These are phyloP conservation scores for Lasiurus borealis DNA, from an alignment of 2,113 vertebrate species.

Conservation along the genomic window DNA sequence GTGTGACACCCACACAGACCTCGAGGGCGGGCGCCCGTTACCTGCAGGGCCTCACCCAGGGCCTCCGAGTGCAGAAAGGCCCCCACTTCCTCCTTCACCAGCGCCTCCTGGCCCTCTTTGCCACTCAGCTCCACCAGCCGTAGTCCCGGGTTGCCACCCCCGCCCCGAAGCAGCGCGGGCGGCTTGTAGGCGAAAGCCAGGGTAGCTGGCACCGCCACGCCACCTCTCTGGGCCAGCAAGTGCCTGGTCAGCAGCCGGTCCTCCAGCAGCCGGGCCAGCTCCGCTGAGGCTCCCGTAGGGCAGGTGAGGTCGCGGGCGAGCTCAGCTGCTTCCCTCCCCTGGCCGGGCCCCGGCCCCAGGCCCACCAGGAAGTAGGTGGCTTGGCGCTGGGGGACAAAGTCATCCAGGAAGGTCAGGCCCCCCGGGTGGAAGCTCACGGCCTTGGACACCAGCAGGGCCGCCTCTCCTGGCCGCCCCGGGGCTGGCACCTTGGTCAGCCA, in stretches of 20 bases:
- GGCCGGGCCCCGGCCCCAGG: constrained; percentile 69
- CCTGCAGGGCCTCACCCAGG: constrained; percentile 85
- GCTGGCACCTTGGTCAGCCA: constrained; percentile 87
- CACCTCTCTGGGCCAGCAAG: constrained; percentile 81
- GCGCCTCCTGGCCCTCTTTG: constrained; percentile 83
- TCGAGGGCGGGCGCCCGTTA: constrained; percentile 54
- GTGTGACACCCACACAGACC: neutral
- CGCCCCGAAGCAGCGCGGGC: constrained; percentile 24
- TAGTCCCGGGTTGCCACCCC: constrained; percentile 40
- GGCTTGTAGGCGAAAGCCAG: constrained; percentile 86
- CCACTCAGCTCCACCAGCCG: constrained; percentile 84
- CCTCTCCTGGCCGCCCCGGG: constrained; percentile 66
- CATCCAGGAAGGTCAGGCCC: constrained; percentile 87
- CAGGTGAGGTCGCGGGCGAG: constrained; percentile 86
- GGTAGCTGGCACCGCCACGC: constrained; percentile 84
- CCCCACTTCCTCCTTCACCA: constrained; percentile 84
- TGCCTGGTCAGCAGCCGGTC: constrained; percentile 85
- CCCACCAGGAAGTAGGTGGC: constrained; percentile 88
- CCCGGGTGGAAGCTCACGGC: constrained; percentile 88
- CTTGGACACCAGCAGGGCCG: constrained; percentile 86
- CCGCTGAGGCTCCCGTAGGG: constrained; percentile 86
- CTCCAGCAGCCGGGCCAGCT: constrained; percentile 84
- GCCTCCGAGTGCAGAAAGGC: constrained; percentile 83
- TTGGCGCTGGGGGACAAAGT: constrained; percentile 85
- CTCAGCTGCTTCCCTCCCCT: constrained; percentile 81